phyloP scores from a whole-genome alignment of 2,797 vertebrate species.

The Chelmon rostratus region DNA sequence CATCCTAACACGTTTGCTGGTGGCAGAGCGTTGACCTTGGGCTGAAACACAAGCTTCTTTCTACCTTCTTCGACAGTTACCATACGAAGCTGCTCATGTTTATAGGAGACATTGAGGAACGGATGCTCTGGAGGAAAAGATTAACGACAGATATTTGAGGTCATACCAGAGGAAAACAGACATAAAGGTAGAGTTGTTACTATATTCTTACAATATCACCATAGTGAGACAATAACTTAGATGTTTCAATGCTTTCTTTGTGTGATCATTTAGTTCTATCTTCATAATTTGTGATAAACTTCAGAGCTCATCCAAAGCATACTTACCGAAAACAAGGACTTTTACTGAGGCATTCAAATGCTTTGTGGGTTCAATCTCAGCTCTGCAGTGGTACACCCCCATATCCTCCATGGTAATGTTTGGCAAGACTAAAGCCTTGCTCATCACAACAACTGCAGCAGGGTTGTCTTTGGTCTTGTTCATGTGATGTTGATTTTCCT shows the following conservation, averaged over 20 bases:
- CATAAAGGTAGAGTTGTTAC: not conserved
- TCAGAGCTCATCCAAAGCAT: not conserved
- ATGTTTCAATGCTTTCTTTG: not conserved
- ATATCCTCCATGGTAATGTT: constrained; percentile 86
- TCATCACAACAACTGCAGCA: not conserved
- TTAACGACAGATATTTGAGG: not conserved
- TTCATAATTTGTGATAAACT: not conserved
- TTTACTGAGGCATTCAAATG: constrained; percentile 62
- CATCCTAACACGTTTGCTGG: constrained; percentile 80
- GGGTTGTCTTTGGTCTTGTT: fast-evolving
- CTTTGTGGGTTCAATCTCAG: constrained; percentile 13
- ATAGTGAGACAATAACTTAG: not conserved
- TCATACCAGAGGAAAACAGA: not conserved
- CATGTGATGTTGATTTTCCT: constrained; percentile 61
- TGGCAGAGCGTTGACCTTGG: constrained; percentile 89
- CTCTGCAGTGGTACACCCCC: constrained; percentile 87
- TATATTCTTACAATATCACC: not conserved
- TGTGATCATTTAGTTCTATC: not conserved
- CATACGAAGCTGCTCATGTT: constrained; percentile 35
- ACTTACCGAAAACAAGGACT: constrained; percentile 87
- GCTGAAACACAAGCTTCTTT: constrained; percentile 83
- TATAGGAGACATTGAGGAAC: constrained; percentile 85
- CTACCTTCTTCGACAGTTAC: constrained; percentile 77
- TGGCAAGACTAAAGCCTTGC: constrained; percentile 76
- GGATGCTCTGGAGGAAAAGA: constrained; percentile 87